These are phyloP conservation scores for Cephus rjabovi DNA, from an alignment of 2,888 invertebrate species.

Conservation along the genomic window DNA sequence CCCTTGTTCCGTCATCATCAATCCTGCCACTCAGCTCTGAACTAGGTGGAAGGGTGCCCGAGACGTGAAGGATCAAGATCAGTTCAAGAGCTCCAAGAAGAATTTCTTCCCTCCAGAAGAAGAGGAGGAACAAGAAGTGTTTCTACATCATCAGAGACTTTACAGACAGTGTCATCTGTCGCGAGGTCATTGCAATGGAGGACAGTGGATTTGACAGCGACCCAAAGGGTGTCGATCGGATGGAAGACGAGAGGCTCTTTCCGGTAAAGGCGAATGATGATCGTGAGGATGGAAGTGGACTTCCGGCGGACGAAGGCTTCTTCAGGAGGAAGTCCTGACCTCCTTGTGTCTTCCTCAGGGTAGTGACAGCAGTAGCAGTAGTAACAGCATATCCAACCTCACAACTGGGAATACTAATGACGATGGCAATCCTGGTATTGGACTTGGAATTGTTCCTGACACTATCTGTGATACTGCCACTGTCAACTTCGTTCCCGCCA, in stretches of 20 bases:
- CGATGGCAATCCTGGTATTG: not conserved
- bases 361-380: conserved; percentile 64
- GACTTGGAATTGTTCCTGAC: not conserved
- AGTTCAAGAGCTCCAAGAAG: not conserved
- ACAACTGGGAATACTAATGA: not conserved
- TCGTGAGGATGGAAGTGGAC: not conserved
- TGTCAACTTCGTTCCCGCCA: conserved; percentile 24
- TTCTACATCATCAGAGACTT: not conserved
- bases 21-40: not conserved
- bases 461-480: not conserved
- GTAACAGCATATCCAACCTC: conserved; percentile 19
- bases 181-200: conserved; percentile 50
- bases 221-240: conserved; percentile 58
- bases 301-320: not conserved
- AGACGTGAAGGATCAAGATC: not conserved
- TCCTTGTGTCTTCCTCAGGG: conserved; percentile 47
- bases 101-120: no score
- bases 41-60: not conserved
- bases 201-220: conserved; percentile 68
- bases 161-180: not conserved
- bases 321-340: not conserved
- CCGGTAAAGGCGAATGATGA: conserved; percentile 42
- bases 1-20: not conserved
- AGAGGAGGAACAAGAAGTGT: not conserved
- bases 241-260: conserved; percentile 62